Percentiles rank a stretch among this genome's conserved stretches.
These are phyloP conservation scores for Motacilla alba DNA, from an alignment of 2,113 vertebrate genomes.

Conservation along the genomic window DNA sequence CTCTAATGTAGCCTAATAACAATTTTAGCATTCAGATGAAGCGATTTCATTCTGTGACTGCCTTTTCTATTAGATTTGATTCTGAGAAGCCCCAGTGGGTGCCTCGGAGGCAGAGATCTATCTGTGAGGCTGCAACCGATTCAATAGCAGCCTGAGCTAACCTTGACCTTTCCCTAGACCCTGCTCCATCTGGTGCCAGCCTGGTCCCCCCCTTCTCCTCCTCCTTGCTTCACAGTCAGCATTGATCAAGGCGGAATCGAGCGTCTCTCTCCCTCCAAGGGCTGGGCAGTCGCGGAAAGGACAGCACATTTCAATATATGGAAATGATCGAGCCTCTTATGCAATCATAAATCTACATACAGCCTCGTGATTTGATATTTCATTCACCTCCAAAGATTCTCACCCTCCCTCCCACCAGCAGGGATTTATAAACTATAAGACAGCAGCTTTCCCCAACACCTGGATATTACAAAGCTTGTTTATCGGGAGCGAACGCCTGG, in stretches of 20 bases:
- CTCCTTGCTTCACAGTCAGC: slow-evolving; percentile 79
- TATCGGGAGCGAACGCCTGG: slow-evolving; percentile 49
- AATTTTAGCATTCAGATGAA: slow-evolving; percentile 92
- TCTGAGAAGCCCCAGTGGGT: slow-evolving; percentile 88
- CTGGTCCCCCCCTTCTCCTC: slow-evolving; percentile 64
- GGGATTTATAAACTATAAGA: slow-evolving; percentile 73
- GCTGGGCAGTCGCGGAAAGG: slow-evolving; percentile 75
- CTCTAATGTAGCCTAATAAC: slow-evolving; percentile 88
- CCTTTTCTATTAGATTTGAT: slow-evolving; percentile 89
- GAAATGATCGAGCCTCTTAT: slow-evolving; percentile 83
- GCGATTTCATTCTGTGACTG: slow-evolving; percentile 85
- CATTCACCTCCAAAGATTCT: slow-evolving; percentile 76
- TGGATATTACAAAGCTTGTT: slow-evolving; percentile 73
- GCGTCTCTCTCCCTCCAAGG: slow-evolving; percentile 75
- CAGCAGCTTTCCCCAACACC: slow-evolving; percentile 74
- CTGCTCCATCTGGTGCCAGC: slow-evolving; percentile 90
- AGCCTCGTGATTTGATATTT: slow-evolving; percentile 77
- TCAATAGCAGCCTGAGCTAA: slow-evolving; percentile 88
- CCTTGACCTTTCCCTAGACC: slow-evolving; percentile 91
- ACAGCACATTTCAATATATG: slow-evolving; percentile 85
- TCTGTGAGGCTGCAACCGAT: slow-evolving; percentile 85
- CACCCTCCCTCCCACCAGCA: slow-evolving; percentile 29
- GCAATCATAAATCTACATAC: slow-evolving; percentile 86
- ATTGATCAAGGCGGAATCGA: slow-evolving; percentile 85
- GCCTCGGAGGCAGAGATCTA: slow-evolving; percentile 87